Base-by-base conservation (phyloP, 2,113 vertebrate species). In the Panthera leo region DNA sequence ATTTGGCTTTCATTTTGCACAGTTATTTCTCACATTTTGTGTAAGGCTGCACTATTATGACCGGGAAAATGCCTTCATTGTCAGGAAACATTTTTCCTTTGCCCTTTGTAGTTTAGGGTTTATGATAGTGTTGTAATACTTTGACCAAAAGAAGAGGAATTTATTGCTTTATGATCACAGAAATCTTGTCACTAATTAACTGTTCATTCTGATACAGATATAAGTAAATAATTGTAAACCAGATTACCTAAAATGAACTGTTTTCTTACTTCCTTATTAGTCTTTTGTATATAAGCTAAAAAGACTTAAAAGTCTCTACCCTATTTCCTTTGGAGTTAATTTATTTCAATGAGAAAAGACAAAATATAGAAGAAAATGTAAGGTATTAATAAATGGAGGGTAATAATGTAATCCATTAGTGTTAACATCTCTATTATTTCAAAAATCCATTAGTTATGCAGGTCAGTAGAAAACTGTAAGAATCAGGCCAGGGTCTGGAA, bases 211-310 rank as follows among this genome's bases (percentile, higher is more conserved):
- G 31, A 68, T 27, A 19, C 53, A 48, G 39, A 9, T 65, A 0
- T 90, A 83, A 83, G 42, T 89, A 91, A 95, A 75, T 94, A 93
- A 79, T 34, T 85, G 5, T 87, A 93, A 98, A 76, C 13, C 67
- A 67, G 13, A 76, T 34, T 85, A 89, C 2, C 18, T 83, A 91
- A 92, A 92, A 70, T 84, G 5, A 83, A 89, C 73, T 92, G 92
- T 88, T 92, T 76, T 85, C 25, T 96, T 84, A 53, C 45, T 94
- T 97, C 93, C 53, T 97, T 87, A 42, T 93, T 95, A 67, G 45
- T 91, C 83, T 94, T 88, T 95, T 68, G 55, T 85, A 42, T 82
- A 89, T 73, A 95, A 92, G 68, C 63, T 83, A 55, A 83, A 82
- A 95, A 65, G 39, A 84, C 8, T 84, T 48, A 65, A 89, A 89